These are phyloP conservation scores for Dynastes grantii DNA, from an alignment of 2,888 invertebrate species.

Conservation along the genomic window DNA sequence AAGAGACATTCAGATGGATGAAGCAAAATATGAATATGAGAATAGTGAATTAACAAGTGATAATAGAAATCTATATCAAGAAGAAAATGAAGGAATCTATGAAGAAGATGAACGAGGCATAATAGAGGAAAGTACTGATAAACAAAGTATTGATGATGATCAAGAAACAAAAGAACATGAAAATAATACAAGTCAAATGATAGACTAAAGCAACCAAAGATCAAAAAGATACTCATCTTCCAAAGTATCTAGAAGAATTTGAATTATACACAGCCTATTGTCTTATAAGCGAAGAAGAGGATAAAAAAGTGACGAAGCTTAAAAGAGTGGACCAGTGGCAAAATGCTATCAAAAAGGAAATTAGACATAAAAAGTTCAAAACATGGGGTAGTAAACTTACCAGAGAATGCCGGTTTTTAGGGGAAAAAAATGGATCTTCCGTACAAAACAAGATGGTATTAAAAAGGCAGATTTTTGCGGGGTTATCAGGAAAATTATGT, in stretches of 20 bases:
- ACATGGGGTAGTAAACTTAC: conserved; percentile 35
- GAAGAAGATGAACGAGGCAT: background rate
- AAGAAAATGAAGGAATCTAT: background rate
- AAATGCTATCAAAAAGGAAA: conserved; percentile 41
- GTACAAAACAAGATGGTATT: background rate
- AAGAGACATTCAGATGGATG: no score
- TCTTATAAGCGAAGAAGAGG: background rate
- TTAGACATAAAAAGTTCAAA: conserved; percentile 7
- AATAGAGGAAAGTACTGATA: background rate
- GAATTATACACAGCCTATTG: conserved; percentile 1
- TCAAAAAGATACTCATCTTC: background rate
- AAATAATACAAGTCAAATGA: background rate
- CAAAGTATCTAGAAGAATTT: background rate
- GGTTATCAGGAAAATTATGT: background rate
- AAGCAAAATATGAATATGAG: no score
- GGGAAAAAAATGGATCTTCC: no score
- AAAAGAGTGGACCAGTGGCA: conserved; percentile 26
- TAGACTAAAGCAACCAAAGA: background rate
- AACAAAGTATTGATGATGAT: background rate
- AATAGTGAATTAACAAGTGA: background rate
- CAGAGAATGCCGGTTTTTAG: conserved; percentile 1
- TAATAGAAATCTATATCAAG: background rate
- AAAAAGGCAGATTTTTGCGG: no score
- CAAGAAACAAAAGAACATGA: background rate
- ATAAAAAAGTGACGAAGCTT: conserved; percentile 3